Base-by-base conservation (phyloP, 2,113 vertebrate species). In the Ophiodon elongatus region DNA sequence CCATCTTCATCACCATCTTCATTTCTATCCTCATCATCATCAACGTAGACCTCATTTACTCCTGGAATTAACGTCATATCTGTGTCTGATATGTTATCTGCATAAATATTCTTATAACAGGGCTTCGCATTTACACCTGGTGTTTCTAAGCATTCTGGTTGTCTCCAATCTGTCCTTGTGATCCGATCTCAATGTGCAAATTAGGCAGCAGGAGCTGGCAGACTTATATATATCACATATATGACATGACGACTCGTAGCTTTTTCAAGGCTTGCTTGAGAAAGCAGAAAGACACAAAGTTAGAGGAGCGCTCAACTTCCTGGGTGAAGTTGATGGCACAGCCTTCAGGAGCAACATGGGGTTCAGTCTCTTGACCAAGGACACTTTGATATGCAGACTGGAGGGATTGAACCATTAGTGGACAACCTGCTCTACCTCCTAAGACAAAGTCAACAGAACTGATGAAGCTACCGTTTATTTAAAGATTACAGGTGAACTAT, bases 1-100 rank as follows among this genome's bases (percentile, higher is more conserved):
- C 65, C 70, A 84, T 71, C 70, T 64, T 67, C 56, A 50, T 73
- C 35, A 79, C 15, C 57, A 76, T 41, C 29, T 57, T 72, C 13
- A 50, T 63, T 59, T 33, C 33, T 64, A 59, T 60, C 17, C 13
- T 27, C 62, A 74, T 21, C 75, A 72, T 8, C 63, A 37, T 73
- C 31, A 37, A 2, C 7, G 7, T 13, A 41, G 66, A 19, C 23
- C 25, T 27, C 7, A 10, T 57, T 56, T 57, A 8, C 35, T 37
- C 35, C 35, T 37, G 35, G 35, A 37, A 37, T 37, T 7, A 37
- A 35, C n/a, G 72, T 50, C 59, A 2, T 56, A 14, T 70, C 41
- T 27, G 13, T 6, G 27, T 56, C 45, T 43, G 31, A 57, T 21
- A 10, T 23, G 23, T 11, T 17, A 65, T 45, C 31, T 60, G 47